Evolutionary conservation across 2,113 vertebrate species (phyloP).

Genomic region (Gymnobelideus leadbeateri): DNA sequence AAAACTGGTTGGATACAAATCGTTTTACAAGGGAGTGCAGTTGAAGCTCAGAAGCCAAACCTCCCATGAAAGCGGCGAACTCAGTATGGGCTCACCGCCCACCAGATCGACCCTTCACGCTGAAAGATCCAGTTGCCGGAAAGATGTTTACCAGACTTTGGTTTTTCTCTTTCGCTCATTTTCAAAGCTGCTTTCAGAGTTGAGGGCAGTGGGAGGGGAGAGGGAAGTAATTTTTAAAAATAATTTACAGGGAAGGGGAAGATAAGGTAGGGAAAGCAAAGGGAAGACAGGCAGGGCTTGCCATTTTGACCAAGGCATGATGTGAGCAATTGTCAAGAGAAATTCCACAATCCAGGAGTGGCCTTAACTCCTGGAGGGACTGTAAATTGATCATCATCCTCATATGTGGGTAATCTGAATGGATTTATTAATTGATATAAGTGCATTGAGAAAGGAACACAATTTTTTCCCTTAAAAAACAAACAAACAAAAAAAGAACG

Average conservation of each 20-base stretch:
- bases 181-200: constrained; percentile 15
- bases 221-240: background rate
- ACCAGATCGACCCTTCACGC: no score
- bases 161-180: no score
- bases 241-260: background rate
- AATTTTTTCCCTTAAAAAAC: constrained; percentile 39
- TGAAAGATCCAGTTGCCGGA: no score
- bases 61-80: no score
- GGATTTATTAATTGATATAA: background rate
- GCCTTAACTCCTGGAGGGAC: background rate
- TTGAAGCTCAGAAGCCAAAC: no score
- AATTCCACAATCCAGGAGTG: background rate
- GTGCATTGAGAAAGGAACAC: background rate
- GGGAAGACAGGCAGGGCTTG: background rate
- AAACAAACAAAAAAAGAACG: constrained; percentile 22
- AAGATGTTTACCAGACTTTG: no score
- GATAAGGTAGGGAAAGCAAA: background rate
- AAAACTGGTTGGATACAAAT: no score
- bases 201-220: constrained; percentile 7
- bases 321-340: background rate
- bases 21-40: no score
- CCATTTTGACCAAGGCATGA: background rate
- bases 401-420: background rate
- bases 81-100: no score
- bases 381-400: background rate